Evolutionary conservation across 2,113 vertebrate genomes (phyloP), one percentile per base, ranked within the genome.

Genomic region (Acinonyx jubatus): DNA sequence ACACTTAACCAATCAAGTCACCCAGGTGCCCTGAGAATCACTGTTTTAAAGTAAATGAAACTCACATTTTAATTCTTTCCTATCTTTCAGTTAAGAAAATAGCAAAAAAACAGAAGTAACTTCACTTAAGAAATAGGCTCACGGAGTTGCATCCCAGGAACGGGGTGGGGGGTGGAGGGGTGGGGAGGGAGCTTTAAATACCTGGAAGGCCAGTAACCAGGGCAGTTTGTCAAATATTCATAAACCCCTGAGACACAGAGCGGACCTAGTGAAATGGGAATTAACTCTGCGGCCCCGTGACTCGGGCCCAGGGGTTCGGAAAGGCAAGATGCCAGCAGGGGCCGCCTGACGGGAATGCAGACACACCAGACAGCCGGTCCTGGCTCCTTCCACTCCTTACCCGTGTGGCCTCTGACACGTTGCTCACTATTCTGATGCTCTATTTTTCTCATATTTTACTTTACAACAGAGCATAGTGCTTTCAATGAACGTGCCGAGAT

Each of bases 391-490:
- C 29, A 10, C n/a, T 29, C 33, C 41, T 57, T 13, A 0, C 66
- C 31, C 5, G 8, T 6, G 61, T 4, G 41, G 18, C 63, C 71
- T 45, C 48, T 3, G 48, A 16, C 45, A 61, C 14, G 31, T 1
- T 1, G 23, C 80, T 33, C 31, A 16, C 86, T 45, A 11, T 23
- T 61, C 27, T 16, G 23, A 80, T 1, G 48, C 86, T 80, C 14
- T 61, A 1, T 33, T n/a, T 48, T 38, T 45, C 83, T 68, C 33
- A 0, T 4, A 0, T n/a, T 78, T 80, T 16, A 9, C 36, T 93
- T 52, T 21, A 27, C 38, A 21, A 4, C 0, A 13, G 27, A 48
- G n/a, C 13, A 0, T 0, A 1, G 33, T 0, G 21, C 78, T 41
- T 16, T 29, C 19, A 6, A 0, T 11, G 82, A 6, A 31, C 0